A percentile compares a stretch with the other conserved stretches of the same genome.
phyloP scores from a whole-genome alignment of 2,113 vertebrate species.

The Mellivora capensis region DNA sequence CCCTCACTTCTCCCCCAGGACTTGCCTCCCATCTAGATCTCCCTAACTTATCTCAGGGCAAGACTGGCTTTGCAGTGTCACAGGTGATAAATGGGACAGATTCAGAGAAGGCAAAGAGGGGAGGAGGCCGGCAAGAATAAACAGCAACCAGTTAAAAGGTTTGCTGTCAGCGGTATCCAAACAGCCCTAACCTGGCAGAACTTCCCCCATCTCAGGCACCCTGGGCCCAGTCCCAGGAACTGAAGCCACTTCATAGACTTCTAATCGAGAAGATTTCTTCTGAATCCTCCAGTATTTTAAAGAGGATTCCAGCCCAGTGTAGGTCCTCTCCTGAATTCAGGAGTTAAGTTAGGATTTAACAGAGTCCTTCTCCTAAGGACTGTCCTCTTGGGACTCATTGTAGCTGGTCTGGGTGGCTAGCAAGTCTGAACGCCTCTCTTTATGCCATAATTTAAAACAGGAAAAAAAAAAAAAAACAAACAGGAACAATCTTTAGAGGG shows the following conservation, averaged over 20 bases:
- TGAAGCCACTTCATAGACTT: neutral
- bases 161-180: neutral
- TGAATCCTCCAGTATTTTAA: neutral
- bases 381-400: neutral
- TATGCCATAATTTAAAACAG: neutral
- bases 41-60: neutral
- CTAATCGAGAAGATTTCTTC: neutral
- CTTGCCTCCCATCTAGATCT: neutral
- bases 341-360: neutral
- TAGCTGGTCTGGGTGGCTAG: neutral
- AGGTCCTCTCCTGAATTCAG: neutral
- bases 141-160: neutral
- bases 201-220: neutral
- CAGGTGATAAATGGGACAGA: neutral
- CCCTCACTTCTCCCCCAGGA: neutral
- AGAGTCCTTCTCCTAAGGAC: neutral
- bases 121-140: neutral
- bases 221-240: neutral
- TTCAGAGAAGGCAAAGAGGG: neutral
- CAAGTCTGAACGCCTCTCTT: neutral
- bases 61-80: neutral
- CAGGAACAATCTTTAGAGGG: neutral
- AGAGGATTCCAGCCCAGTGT: neutral
- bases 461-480: neutral
- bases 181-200: neutral